A percentile compares a stretch with the other conserved stretches of the same genome.
phyloP scores from a whole-genome alignment of 2,797 vertebrate genomes.

The Chromobotia macracanthus region DNA sequence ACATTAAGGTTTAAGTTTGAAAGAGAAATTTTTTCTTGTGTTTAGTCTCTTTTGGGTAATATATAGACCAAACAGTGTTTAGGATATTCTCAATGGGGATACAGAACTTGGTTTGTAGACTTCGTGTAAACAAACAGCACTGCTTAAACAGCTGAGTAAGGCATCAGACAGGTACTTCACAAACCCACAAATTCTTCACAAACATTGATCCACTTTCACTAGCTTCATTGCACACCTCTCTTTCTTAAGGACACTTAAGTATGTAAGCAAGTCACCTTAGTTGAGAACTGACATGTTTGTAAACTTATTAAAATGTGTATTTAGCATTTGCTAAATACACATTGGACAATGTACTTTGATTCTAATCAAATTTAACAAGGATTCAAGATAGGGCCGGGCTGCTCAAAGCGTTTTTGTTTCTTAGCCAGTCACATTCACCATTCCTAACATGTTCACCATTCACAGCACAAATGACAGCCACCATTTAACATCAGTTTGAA shows the following conservation, averaged over 20 bases:
- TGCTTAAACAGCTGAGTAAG: slow-evolving; percentile 4
- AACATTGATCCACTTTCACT: background rate
- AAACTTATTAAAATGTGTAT: background rate
- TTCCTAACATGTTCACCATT: background rate
- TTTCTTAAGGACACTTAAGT: slow-evolving; percentile 32
- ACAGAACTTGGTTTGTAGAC: background rate
- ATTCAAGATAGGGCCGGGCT: background rate
- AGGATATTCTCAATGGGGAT: background rate
- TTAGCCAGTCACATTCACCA: background rate
- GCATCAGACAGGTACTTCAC: background rate
- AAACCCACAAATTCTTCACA: background rate
- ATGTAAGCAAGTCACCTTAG: background rate
- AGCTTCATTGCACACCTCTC: background rate
- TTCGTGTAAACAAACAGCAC: slow-evolving; percentile 6
- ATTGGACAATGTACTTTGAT: background rate
- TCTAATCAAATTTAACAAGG: background rate
- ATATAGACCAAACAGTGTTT: background rate
- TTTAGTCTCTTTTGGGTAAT: background rate
- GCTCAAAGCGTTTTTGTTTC: background rate
- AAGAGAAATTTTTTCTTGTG: background rate
- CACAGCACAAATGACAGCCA: background rate
- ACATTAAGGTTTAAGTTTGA: background rate
- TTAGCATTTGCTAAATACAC: background rate
- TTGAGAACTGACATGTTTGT: background rate
- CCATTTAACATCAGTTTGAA: background rate